Percentiles rank a stretch among this genome's conserved stretches.
Evolutionary conservation across 2,113 vertebrate species (phyloP).

Genomic region (Todiramphus saurophagus): DNA sequence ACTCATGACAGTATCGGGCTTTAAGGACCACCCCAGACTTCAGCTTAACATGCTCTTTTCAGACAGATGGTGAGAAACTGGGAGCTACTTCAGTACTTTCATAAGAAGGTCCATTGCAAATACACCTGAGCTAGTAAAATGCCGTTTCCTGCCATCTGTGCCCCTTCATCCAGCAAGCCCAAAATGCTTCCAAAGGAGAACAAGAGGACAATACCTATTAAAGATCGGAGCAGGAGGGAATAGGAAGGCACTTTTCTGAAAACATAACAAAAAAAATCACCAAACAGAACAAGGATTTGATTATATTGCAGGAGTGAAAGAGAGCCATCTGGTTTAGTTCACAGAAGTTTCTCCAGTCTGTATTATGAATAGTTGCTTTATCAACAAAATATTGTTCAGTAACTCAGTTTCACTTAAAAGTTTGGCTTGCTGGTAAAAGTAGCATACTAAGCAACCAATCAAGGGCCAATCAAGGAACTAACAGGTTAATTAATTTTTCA

Average conservation of each 20-base stretch:
- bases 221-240: background rate
- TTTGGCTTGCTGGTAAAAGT: conserved; percentile 49
- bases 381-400: conserved; percentile 46
- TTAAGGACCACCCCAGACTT: background rate
- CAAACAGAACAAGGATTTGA: background rate
- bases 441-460: conserved; percentile 13
- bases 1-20: background rate
- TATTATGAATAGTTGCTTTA: conserved; percentile 35
- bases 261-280: background rate
- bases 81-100: background rate
- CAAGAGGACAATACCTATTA: background rate
- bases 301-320: background rate
- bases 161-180: background rate
- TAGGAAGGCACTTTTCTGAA: background rate
- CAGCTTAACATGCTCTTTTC: background rate
- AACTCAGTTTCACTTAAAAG: background rate
- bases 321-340: conserved; percentile 29
- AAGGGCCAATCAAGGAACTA: background rate
- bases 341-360: background rate
- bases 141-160: background rate
- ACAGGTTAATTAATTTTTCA: conserved; percentile 45
- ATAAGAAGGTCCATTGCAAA: background rate
- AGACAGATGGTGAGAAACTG: fast-evolving
- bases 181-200: background rate
- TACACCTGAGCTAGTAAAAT: background rate